Conservation (phyloP, 2,888 invertebrate species). For the Hofmannophila pseudospretella region DNA sequence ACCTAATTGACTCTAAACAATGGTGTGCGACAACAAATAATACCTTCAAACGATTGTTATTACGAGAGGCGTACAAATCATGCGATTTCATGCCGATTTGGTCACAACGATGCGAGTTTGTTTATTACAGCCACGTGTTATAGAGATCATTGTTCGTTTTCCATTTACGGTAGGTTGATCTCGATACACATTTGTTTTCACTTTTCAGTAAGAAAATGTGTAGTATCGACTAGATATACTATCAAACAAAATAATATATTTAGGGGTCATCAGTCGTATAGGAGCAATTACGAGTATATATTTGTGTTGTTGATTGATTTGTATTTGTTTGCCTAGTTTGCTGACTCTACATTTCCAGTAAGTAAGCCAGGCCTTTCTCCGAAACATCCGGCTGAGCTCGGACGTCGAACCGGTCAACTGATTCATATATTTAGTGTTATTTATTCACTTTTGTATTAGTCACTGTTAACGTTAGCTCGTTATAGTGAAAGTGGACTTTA, state of each 20-base stretch:
- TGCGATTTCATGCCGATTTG: constrained; percentile 36
- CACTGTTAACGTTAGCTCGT: not conserved
- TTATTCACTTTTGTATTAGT: not conserved
- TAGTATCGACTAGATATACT: not conserved
- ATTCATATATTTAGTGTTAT: constrained; percentile 16
- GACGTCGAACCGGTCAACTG: constrained; percentile 23
- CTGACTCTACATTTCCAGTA: constrained; percentile 16
- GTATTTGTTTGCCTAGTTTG: constrained; percentile 6
- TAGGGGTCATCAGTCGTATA: no score
- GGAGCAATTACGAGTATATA: no score
- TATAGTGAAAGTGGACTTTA: not conserved
- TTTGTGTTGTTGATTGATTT: no score
- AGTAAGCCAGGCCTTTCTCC: constrained; percentile 46
- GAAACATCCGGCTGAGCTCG: constrained; percentile 37
- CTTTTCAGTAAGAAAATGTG: constrained; percentile 27
- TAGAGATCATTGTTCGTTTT: constrained; percentile 11
- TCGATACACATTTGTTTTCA: constrained; percentile 28
- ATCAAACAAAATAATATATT: no score
- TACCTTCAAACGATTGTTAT: constrained; percentile 7
- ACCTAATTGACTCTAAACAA: constrained; percentile 7
- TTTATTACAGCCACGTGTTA: constrained; percentile 1
- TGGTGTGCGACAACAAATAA: constrained; percentile 7
- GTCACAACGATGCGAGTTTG: constrained; percentile 23
- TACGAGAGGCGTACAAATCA: constrained; percentile 22
- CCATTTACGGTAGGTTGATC: constrained; percentile 25